phyloP scores from a whole-genome alignment of 2,113 vertebrate species.

The Cyanocitta stelleri region DNA sequence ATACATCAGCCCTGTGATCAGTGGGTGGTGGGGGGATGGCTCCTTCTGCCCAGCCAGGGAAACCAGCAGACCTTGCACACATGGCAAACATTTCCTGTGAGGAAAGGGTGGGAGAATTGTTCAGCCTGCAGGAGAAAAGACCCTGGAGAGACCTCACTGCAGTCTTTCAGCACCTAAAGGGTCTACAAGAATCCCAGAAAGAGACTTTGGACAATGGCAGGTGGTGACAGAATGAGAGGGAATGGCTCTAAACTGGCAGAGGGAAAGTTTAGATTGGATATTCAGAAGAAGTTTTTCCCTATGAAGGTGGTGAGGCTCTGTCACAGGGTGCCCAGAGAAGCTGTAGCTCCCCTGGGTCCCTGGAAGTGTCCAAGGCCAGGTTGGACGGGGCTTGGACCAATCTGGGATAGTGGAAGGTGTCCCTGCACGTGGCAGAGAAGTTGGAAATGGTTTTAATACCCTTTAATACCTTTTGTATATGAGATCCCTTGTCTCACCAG shows the following conservation, averaged over 20 bases:
- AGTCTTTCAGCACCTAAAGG: neutral
- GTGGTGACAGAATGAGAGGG: neutral
- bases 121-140: neutral
- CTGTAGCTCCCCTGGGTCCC: neutral
- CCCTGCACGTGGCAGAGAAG: too few species aligned
- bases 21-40: accelerated
- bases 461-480: neutral
- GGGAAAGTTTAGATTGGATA: neutral
- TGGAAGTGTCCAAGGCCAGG: neutral
- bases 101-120: neutral
- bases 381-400: accelerated
- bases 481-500: neutral
- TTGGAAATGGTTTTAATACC: neutral
- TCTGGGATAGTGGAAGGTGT: neutral
- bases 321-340: neutral
- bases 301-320: accelerated
- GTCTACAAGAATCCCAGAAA: neutral
- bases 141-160: neutral
- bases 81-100: neutral
- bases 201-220: neutral
- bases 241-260: neutral
- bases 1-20: accelerated
- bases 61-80: too few species aligned
- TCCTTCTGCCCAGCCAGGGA: neutral
- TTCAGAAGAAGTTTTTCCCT: neutral